A percentile compares a stretch with the other conserved stretches of the same genome.
Evolutionary conservation across 1,140 invertebrate genomes (phyloP).

Genomic region (Apocrypta bakeri): DNA sequence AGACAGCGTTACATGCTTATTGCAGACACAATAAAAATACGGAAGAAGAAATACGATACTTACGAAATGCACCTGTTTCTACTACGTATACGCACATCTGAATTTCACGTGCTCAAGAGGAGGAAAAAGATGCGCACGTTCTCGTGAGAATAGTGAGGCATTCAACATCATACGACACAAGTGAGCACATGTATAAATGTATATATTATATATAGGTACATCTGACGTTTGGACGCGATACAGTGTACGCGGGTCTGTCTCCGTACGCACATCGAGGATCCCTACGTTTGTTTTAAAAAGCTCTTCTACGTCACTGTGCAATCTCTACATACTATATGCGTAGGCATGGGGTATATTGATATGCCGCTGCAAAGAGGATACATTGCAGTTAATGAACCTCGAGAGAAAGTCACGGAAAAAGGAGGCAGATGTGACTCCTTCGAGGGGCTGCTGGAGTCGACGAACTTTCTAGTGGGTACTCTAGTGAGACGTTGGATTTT

Average conservation of each 20-base stretch:
- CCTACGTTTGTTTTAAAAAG: slow-evolving; percentile 1
- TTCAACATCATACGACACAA: background rate
- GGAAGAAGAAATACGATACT: background rate
- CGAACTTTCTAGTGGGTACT: background rate
- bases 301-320: no score
- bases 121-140: background rate
- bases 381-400: slow-evolving; percentile 39
- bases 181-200: no score
- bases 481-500: background rate
- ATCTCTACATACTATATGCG: no score
- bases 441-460: background rate
- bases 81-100: no score
- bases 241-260: slow-evolving; percentile 27
- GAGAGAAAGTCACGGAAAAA: background rate
- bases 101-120: background rate
- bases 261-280: no score
- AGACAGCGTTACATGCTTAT: no score
- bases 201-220: background rate
- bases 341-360: no score
- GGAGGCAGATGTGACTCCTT: background rate
- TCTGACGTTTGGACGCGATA: background rate
- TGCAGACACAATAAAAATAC: no score
- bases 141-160: slow-evolving; percentile 5
- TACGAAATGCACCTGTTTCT: background rate
- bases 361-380: no score